Evolutionary conservation across 2,113 vertebrate genomes (phyloP).

Genomic region (Symphodus melops): DNA sequence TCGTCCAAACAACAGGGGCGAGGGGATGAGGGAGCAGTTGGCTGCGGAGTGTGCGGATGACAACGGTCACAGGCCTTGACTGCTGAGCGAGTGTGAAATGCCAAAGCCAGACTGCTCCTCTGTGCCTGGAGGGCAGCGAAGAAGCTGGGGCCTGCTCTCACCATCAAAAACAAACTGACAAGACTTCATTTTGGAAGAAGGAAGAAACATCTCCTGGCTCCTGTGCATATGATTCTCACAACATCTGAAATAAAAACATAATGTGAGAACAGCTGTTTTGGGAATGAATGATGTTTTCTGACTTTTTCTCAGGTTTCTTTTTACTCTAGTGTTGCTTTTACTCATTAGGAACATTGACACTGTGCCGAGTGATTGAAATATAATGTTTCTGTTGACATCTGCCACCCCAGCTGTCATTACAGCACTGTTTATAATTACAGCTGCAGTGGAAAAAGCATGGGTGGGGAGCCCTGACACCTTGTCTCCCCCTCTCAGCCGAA

Average conservation of each 20-base stretch:
- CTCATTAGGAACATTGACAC: slow-evolving; percentile 61
- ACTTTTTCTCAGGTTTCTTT: slow-evolving; percentile 13
- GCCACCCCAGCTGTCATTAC: slow-evolving; percentile 71
- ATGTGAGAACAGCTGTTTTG: not conserved
- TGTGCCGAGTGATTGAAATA: slow-evolving; percentile 68
- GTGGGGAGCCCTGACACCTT: slow-evolving; percentile 74
- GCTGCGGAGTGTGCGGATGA: slow-evolving; percentile 57
- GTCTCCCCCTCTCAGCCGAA: slow-evolving; percentile 53
- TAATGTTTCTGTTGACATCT: slow-evolving; percentile 76
- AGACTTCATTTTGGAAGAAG: slow-evolving; percentile 35
- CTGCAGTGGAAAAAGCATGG: slow-evolving; percentile 53
- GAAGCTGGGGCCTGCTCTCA: slow-evolving; percentile 66
- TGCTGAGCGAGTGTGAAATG: slow-evolving; percentile 87
- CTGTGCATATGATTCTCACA: slow-evolving; percentile 24
- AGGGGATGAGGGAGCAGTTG: slow-evolving; percentile 78
- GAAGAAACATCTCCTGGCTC: slow-evolving; percentile 52
- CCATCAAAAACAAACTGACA: slow-evolving; percentile 76
- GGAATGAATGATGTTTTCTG: slow-evolving; percentile 17
- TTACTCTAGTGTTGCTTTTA: slow-evolving; percentile 25
- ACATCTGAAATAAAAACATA: slow-evolving; percentile 18
- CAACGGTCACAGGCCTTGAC: slow-evolving; percentile 85
- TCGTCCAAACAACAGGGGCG: slow-evolving; percentile 89
- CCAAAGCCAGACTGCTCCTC: slow-evolving; percentile 78
- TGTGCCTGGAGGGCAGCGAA: slow-evolving; percentile 74
- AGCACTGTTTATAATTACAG: slow-evolving; percentile 75